Base-by-base conservation (phyloP, 1,140 invertebrate species). In the Hylaeus volcanicus region DNA sequence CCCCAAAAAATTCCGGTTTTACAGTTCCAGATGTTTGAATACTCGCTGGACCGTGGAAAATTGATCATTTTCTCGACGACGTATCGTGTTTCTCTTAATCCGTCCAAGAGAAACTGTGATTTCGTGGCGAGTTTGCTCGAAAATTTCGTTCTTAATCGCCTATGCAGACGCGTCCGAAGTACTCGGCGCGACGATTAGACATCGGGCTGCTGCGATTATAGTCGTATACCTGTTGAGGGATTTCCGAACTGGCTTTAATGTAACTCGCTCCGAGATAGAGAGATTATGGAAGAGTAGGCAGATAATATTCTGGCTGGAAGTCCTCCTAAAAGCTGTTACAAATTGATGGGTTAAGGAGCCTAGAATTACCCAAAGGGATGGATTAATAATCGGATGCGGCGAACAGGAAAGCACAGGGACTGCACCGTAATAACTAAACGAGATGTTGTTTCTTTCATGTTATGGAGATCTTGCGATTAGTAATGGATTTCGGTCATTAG, bases 41-140 rank as follows among this genome's bases (percentile, higher is more conserved):
- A 15, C 9, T 1, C 9, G 4, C 4, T 3, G n/a, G 55, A 55
- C 48, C 3, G 14, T 15, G 3, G 74, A 70, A 70, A 70, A 69
- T 60, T 61, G 74, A 60, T 77, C 55, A 11, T 51, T 76, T 26
- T 9, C 48, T 45, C 12, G 9, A 41, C 51, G n/a, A 37, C 1
- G 66, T 41, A 73, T 79, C 77, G 26, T 65, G 43, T 79, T 64
- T 79, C 77, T 63, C 11, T 45, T 79, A 73, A 74, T 73, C 77
- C 43, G 26, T 2, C 37, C 11, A 43, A 26, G n/a, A 26, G 48
- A 41, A 51, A 53, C 5, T 9, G 15, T n/a, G 48, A 26, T 3
- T 1, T 53, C n/a, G 37, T 51, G n/a, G 37, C 48, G 15, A 65
- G 51, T 53, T 45, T n/a, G n/a, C 56, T 37, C 56, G 12, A 12